A percentile compares a stretch with the other conserved stretches of the same genome.
Evolutionary conservation across 2,113 vertebrate genomes (phyloP).

Genomic region (Geothlypis trichas): DNA sequence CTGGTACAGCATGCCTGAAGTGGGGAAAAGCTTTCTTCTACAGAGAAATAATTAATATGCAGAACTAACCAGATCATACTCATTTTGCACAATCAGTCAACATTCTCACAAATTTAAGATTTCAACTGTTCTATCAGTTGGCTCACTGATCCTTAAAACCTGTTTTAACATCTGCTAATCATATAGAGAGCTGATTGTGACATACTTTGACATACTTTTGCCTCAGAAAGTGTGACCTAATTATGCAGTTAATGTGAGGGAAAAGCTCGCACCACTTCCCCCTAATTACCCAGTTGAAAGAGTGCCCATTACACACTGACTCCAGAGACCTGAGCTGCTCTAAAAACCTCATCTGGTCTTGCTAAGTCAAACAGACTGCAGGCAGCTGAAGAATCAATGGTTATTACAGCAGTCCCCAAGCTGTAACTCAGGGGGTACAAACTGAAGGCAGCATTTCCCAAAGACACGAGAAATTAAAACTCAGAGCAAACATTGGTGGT

Average conservation of each 20-base stretch:
- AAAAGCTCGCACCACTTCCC: not conserved
- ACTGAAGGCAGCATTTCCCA: not conserved
- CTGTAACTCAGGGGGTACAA: not conserved
- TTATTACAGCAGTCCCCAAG: not conserved
- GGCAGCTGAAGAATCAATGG: not conserved
- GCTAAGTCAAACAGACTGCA: not conserved
- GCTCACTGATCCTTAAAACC: not conserved
- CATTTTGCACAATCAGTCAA: not conserved
- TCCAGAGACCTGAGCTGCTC: conserved; percentile 58
- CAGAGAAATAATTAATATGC: not conserved
- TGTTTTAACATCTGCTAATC: not conserved
- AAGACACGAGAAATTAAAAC: not conserved
- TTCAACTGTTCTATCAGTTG: not conserved
- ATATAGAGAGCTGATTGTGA: not conserved
- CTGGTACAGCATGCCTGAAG: not conserved
- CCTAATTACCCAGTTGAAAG: conserved; percentile 59
- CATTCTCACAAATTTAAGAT: not conserved
- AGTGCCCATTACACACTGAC: conserved; percentile 28
- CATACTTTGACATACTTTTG: conserved; percentile 23
- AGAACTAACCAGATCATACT: not conserved
- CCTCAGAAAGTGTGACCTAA: conserved; percentile 39
- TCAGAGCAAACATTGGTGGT: not conserved
- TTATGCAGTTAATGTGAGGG: conserved; percentile 35
- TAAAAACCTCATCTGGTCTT: conserved; percentile 29
- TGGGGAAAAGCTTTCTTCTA: not conserved